Percentiles rank a stretch among this genome's conserved stretches.
These are phyloP conservation scores for Hedychridium roseum DNA, from an alignment of 2,888 invertebrate species.

Conservation along the genomic window DNA sequence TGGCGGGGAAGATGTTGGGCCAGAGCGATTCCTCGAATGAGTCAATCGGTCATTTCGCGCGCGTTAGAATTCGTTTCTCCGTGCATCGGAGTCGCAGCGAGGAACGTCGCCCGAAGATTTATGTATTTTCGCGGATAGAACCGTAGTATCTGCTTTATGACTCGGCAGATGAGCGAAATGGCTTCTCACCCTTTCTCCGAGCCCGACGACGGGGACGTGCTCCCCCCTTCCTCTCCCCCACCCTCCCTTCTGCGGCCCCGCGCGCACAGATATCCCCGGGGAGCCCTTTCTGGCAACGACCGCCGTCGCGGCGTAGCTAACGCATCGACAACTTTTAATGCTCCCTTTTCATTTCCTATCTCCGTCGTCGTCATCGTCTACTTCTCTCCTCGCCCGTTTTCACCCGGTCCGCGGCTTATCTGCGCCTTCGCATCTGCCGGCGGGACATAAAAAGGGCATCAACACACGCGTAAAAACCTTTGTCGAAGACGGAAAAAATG, in stretches of 20 bases:
- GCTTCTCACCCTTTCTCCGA: constrained; percentile 33
- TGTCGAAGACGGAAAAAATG: too few relatives aligned
- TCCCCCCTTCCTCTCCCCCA: constrained; percentile 25
- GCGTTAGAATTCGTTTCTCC: too few relatives aligned
- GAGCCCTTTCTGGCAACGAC: constrained; percentile 50
- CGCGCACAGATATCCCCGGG: constrained; percentile 36
- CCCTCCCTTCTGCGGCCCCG: constrained; percentile 12
- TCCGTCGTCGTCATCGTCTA: constrained; percentile 4
- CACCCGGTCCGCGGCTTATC: too few relatives aligned
- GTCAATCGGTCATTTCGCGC: constrained; percentile 35
- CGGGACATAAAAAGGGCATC: too few relatives aligned
- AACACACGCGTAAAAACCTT: too few relatives aligned
- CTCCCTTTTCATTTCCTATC: constrained; percentile 45
- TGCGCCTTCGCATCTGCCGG: constrained; percentile 9
- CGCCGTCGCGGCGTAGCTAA: constrained; percentile 32
- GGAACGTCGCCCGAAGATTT: constrained; percentile 44
- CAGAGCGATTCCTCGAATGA: too few relatives aligned
- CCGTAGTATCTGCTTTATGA: constrained; percentile 56
- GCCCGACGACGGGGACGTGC: constrained; percentile 7
- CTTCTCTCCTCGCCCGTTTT: constrained; percentile 4
- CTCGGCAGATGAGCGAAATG: constrained; percentile 58
- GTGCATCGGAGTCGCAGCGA: too few relatives aligned
- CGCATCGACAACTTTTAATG: constrained; percentile 55
- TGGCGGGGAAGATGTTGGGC: too few relatives aligned
- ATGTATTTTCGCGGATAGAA: constrained; percentile 50